phyloP scores from a whole-genome alignment of 35 echinoderm and acorn worm species.

The Anneissia japonica region DNA sequence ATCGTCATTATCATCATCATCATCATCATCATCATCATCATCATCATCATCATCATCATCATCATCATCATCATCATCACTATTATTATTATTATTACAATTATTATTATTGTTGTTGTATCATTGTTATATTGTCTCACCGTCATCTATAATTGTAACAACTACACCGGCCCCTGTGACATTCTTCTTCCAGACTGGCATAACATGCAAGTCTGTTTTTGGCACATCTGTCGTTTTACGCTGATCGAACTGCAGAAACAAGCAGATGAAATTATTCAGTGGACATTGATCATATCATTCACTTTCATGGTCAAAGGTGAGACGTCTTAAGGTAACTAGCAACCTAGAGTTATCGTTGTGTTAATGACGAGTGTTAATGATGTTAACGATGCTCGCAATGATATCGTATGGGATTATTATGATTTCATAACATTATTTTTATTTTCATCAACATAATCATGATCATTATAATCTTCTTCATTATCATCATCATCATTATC shows the following conservation, averaged over 20 bases:
- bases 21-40: constrained; percentile 1
- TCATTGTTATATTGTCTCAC: too few relatives aligned
- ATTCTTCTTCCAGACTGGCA: constrained; percentile 69
- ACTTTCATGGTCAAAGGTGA: not conserved
- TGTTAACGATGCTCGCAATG: too few relatives aligned
- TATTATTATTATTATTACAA: not conserved
- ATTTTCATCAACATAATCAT: not conserved
- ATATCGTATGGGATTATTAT: too few relatives aligned
- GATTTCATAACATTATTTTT: not conserved
- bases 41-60: constrained; percentile 1
- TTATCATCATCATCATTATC: not conserved
- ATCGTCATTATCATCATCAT: too few relatives aligned
- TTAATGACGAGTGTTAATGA: not conserved
- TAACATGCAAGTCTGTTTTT: constrained; percentile 56
- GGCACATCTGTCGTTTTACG: not conserved
- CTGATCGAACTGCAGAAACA: not conserved
- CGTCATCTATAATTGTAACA: constrained; percentile 86
- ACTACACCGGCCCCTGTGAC: constrained; percentile 75
- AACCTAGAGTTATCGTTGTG: not conserved
- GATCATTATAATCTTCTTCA: not conserved
- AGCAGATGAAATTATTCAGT: not conserved
- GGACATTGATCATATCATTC: not conserved
- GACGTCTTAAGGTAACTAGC: not conserved
- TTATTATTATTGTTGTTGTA: too few relatives aligned
- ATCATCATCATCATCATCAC: constrained; percentile 1